These are phyloP conservation scores for Beaufortia kweichowensis DNA, from an alignment of 2,113 vertebrate species.

Conservation along the genomic window DNA sequence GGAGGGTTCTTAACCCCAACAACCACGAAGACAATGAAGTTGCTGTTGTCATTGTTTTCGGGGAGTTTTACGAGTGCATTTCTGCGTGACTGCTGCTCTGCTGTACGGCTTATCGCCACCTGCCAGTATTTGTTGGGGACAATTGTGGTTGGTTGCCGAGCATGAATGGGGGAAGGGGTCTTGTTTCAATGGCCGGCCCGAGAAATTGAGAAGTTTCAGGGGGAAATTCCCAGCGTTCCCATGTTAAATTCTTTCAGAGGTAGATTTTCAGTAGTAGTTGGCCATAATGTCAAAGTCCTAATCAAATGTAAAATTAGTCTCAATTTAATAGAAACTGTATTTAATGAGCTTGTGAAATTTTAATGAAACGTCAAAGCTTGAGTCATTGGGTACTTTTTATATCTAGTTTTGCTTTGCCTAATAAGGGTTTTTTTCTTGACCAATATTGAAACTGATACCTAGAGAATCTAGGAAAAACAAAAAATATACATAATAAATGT, in stretches of 20 bases:
- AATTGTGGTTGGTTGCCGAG: conserved; percentile 45
- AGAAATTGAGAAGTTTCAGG: conserved; percentile 21
- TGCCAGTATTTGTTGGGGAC: conserved; percentile 47
- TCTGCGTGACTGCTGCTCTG: conserved; percentile 51
- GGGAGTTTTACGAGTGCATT: conserved; percentile 49
- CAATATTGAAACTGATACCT: too few relatives aligned
- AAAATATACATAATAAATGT: too few relatives aligned
- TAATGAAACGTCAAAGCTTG: too few relatives aligned
- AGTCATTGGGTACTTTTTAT: not conserved
- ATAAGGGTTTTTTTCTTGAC: too few relatives aligned
- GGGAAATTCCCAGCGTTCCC: not conserved
- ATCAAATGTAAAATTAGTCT: not conserved
- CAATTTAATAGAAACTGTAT: not conserved
- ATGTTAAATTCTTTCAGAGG: not conserved
- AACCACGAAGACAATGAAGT: conserved; percentile 37
- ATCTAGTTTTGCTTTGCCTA: not conserved
- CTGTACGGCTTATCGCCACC: conserved; percentile 55
- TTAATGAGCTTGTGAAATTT: too few relatives aligned
- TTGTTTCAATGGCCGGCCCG: conserved; percentile 13
- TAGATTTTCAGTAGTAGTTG: not conserved
- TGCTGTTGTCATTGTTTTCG: conserved; percentile 49
- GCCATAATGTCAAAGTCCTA: not conserved
- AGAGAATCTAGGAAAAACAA: too few relatives aligned
- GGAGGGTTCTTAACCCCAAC: conserved; percentile 46
- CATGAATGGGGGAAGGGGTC: conserved; percentile 32